These are phyloP conservation scores for Yponomeuta evonymella DNA, from an alignment of 2,888 invertebrate species.

Conservation along the genomic window DNA sequence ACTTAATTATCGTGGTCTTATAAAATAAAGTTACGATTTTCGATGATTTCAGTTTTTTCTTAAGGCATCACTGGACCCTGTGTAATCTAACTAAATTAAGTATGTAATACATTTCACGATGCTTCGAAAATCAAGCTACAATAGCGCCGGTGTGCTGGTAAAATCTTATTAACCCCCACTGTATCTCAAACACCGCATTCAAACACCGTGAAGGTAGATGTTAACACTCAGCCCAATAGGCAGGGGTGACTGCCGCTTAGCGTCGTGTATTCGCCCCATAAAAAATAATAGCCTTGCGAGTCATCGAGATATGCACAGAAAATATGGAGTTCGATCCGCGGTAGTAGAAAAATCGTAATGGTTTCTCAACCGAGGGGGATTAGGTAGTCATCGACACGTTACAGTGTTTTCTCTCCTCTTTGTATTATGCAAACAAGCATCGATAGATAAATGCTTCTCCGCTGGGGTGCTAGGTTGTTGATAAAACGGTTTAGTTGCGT, in stretches of 20 bases:
- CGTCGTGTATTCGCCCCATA: conserved; percentile 69
- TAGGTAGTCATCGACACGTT: conserved; percentile 71
- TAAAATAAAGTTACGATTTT: no score
- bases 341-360: conserved; percentile 70
- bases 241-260: conserved; percentile 55
- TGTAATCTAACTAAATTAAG: no score
- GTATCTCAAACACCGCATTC: conserved; percentile 3
- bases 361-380: conserved; percentile 71
- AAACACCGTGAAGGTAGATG: conserved; percentile 27
- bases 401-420: conserved; percentile 30
- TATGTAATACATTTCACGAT: no score
- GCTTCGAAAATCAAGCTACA: neutral
- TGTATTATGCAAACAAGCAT: neutral
- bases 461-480: neutral
- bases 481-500: neutral
- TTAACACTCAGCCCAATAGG: conserved; percentile 55
- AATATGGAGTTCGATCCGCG: conserved; percentile 71
- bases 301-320: conserved; percentile 72
- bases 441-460: neutral
- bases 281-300: conserved; percentile 76
- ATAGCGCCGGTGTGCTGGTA: no score
- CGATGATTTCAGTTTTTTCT: no score
- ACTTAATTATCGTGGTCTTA: no score
- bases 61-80: no score
- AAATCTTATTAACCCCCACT: neutral